Percentiles rank a stretch among this genome's conserved stretches.
These are phyloP conservation scores for Hirundichthys speculiger DNA, from an alignment of 2,113 vertebrate genomes.

Conservation along the genomic window DNA sequence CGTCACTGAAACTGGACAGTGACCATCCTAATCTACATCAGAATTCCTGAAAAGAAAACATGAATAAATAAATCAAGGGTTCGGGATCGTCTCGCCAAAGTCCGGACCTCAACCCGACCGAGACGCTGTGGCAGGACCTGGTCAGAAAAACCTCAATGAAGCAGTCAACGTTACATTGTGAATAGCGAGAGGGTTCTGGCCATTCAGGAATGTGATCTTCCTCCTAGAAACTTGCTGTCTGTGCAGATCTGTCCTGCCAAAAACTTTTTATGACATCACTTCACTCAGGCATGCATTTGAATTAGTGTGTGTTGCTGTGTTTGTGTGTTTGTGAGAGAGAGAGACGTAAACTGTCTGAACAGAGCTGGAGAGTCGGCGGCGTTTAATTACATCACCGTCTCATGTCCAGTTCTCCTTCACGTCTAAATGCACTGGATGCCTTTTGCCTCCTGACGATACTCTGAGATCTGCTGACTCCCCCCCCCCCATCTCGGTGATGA, in stretches of 20 bases:
- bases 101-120: too few species aligned
- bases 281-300: constrained; percentile 26
- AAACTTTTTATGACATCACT: constrained; percentile 39
- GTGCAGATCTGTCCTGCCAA: constrained; percentile 21
- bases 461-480: constrained; percentile 8
- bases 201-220: constrained; percentile 2
- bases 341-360: not conserved
- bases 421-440: not conserved
- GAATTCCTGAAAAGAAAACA: too few species aligned
- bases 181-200: too few species aligned
- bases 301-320: constrained; percentile 10
- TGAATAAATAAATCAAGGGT: too few species aligned
- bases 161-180: too few species aligned
- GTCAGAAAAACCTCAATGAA: too few species aligned
- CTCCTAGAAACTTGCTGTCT: constrained; percentile 48
- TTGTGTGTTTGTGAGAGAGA: constrained; percentile 2
- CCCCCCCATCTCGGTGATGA: not conserved
- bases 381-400: constrained; percentile 24
- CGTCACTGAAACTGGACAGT: too few species aligned
- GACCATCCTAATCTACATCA: too few species aligned
- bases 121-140: too few species aligned
- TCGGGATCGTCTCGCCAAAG: too few species aligned
- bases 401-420: too few species aligned
- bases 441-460: constrained; percentile 2
- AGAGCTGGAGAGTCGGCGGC: constrained; percentile 27